Conservation (phyloP, 2,888 invertebrate species). For the Chirona hameri region DNA sequence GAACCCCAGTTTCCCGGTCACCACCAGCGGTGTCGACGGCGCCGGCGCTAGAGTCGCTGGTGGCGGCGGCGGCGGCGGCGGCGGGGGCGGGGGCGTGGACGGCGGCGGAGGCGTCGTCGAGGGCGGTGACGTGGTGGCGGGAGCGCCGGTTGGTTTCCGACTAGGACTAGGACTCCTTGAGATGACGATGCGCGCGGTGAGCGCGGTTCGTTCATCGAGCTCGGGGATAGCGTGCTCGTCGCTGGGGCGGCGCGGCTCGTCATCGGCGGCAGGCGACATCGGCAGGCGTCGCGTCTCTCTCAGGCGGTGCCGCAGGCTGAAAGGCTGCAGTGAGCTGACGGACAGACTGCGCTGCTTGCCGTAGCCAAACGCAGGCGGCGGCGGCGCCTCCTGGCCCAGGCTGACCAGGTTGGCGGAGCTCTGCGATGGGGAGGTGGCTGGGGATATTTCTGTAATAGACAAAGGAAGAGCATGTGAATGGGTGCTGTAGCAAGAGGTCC, state of each 20-base stretch:
- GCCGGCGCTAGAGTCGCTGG: not conserved
- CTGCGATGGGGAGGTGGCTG: conserved; percentile 34
- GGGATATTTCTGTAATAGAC: not conserved
- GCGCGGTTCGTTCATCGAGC: conserved; percentile 34
- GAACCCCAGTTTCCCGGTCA: not conserved
- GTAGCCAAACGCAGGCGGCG: conserved; percentile 27
- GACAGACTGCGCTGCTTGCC: conserved; percentile 33
- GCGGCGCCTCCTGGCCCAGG: conserved; percentile 25
- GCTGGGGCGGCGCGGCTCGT: conserved; percentile 32
- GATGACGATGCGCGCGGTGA: conserved; percentile 24
- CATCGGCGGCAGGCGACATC: conserved; percentile 38
- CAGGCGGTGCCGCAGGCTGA: conserved; percentile 35
- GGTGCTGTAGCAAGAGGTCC: too few relatives aligned
- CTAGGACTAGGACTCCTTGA: not conserved
- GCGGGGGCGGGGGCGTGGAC: not conserved
- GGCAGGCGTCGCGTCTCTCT: conserved; percentile 32
- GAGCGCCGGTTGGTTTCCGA: not conserved
- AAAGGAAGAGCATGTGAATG: not conserved
- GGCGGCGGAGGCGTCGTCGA: not conserved
- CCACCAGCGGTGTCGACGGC: not conserved
- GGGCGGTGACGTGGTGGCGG: not conserved
- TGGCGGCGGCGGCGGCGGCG: not conserved
- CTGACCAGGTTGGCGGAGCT: conserved; percentile 35
- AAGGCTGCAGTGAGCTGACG: conserved; percentile 35
- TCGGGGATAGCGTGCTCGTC: conserved; percentile 34